Evolutionary conservation across 2,888 invertebrate genomes (phyloP), one percentile per base, ranked within the genome.

Genomic region (Allophyes oxyacanthae): DNA sequence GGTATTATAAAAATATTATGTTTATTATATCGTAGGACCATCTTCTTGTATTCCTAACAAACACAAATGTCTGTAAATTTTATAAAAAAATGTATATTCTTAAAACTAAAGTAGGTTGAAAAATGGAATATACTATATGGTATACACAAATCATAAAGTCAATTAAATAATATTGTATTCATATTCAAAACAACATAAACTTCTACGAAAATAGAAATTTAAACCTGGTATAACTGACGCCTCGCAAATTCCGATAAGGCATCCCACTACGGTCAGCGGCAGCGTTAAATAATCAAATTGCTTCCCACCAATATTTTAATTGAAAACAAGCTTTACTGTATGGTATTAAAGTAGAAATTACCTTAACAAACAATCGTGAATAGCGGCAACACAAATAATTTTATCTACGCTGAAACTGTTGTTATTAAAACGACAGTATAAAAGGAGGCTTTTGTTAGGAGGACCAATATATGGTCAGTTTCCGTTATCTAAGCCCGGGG

Each of bases 361-460:
- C 40, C 0, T 28, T 44, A 38, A 32, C 9, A 52, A 49, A 52
- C 32, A 45, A 34, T 28, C 28, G 6, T 40, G 53, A 42, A 59
- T 56, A 26, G 53, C 46, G 36, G 13, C 42, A 36, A 53, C 64
- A 60, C 60, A 64, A 68, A 72, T 72, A 50, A 72, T 64, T 68
- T 62, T 64, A 65, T 60, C 66, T 64, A 33, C 11, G 14, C 43
- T 30, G 32, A 71, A 59, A 61, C 55, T 59, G 63, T 66, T 62
- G 68, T 61, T 76, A 69, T 70, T 61, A 75, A 72, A 75, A 58
- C 15, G 49, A 45, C 38, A 28, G 26, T 64, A 64, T 61, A 54
- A 66, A 68, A 63, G 57, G 60, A 28, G 45, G 63, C 44, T 46
- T 62, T 72, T 71, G 65, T 61, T 54, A 44, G 43, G n/a, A 37